Percentiles rank a stretch among this genome's conserved stretches.
phyloP scores from a whole-genome alignment of 1,140 invertebrate species.

The Zelostemma sp. region DNA sequence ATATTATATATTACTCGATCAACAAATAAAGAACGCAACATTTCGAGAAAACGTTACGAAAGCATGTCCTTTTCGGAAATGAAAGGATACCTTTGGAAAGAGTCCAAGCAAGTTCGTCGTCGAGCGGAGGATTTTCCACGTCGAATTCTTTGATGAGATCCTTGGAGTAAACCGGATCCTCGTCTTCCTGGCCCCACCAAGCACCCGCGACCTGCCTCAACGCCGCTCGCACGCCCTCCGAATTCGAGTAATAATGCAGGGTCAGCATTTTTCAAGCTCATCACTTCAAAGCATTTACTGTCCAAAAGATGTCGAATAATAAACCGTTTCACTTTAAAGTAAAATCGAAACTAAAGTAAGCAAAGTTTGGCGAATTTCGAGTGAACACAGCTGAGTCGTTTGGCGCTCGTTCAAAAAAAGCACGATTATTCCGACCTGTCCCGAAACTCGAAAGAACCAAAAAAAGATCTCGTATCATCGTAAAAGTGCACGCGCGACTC shows the following conservation, averaged over 20 bases:
- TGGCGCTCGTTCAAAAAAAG: background rate
- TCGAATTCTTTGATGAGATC: conserved; percentile 90
- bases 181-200: conserved; percentile 71
- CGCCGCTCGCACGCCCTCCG: conserved; percentile 47
- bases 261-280: conserved; percentile 74
- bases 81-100: conserved; percentile 80
- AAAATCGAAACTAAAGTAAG: no score
- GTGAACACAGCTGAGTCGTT: background rate
- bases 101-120: conserved; percentile 78
- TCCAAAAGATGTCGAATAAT: no score
- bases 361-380: no score
- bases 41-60: no score
- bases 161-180: conserved; percentile 79
- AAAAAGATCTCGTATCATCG: no score
- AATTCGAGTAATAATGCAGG: conserved; percentile 84
- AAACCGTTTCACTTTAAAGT: no score
- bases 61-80: no score
- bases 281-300: no score
- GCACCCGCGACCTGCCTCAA: conserved; percentile 70
- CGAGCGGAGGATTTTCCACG: conserved; percentile 79
- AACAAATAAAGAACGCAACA: no score
- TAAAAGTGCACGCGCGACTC: no score
- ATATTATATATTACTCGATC: background rate
- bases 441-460: background rate
- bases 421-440: background rate